Base-by-base conservation (phyloP, 1,140 invertebrate genomes). In the Drosophila kohkoa region DNA sequence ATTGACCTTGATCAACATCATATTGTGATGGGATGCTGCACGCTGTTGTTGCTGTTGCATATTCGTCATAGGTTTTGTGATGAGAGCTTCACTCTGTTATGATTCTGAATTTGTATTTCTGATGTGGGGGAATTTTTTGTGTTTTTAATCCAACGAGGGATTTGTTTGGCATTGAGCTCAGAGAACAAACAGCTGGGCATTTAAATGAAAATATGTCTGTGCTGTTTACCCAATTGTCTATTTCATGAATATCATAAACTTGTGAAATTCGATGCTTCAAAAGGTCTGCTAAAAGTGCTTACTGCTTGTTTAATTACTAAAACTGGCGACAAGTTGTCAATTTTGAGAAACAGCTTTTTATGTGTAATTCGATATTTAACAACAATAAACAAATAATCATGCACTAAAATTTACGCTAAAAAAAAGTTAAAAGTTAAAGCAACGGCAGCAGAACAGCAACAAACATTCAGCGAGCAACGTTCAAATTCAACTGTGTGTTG, bases 1-100 rank as follows among this genome's bases (percentile, higher is more conserved):
- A 89, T 89, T 89, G 85, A 89, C 85, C 85, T 89, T 89, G 85
- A 89, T 89, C 82, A 74, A 54, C 60, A 67, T 28, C 38, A 65
- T 68, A 63, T 67, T 67, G 72, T 70, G 35, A 38, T 38, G 74
- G 74, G 67, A 57, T 73, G 55, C 35, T 65, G 77, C 20, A 63
- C 38, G 62, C 73, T 74, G 52, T 20, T 65, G 41, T 15, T 46
- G 51, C n/a, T 65, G 35, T 45, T 74, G 52, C 54, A 64, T 65
- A 63, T 68, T 77, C 52, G 65, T 69, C 59, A 69, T 54, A 16
- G 13, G 28, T 45, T 63, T 41, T 65, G 30, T n/a, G 54, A 15
- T n/a, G 38, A 10, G 2, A n/a, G 38, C 11, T 4, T 4, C 1
- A 3, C 7, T 41, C 8, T 46, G n/a, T 46, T 48, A 20, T 48